phyloP scores from a whole-genome alignment of 2,888 invertebrate species.

The Epirrita christyi region DNA sequence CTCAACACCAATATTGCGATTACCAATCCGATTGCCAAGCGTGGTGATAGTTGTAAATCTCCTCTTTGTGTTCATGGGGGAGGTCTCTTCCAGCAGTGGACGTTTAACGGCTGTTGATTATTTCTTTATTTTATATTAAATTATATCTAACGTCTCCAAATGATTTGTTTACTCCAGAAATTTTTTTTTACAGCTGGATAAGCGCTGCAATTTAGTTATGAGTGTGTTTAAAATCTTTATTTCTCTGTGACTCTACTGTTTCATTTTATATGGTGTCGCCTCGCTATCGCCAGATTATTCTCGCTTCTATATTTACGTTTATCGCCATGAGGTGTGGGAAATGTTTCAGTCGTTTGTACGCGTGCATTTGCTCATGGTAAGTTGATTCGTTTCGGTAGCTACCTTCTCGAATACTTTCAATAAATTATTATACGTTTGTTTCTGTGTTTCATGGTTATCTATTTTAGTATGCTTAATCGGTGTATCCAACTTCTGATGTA shows the following conservation, averaged over 20 bases:
- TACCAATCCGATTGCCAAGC: no score
- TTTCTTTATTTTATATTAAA: no score
- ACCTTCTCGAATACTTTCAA: conserved; percentile 6
- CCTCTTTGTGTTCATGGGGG: no score
- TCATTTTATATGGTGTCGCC: neutral
- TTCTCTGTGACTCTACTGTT: neutral
- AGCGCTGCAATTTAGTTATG: no score
- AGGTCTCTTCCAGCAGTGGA: no score
- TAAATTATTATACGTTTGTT: neutral
- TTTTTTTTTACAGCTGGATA: no score
- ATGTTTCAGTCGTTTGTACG: conserved; percentile 41
- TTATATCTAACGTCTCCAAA: no score
- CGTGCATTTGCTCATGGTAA: conserved; percentile 9
- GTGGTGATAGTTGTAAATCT: no score
- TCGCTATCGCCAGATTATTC: conserved; percentile 50
- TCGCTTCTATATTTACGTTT: conserved; percentile 63
- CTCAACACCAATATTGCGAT: no score
- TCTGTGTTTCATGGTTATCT: conserved; percentile 14
- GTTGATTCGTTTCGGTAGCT: conserved; percentile 15
- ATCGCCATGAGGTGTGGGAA: conserved; percentile 54
- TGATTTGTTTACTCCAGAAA: no score
- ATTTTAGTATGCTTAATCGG: neutral
- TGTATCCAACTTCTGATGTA: neutral
- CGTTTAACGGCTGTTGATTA: no score
- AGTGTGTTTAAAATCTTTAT: no score